A percentile compares a stretch with the other conserved stretches of the same genome.
These are phyloP conservation scores for Mesoclemmys tuberculata DNA, from an alignment of 2,113 vertebrate genomes.

Conservation along the genomic window DNA sequence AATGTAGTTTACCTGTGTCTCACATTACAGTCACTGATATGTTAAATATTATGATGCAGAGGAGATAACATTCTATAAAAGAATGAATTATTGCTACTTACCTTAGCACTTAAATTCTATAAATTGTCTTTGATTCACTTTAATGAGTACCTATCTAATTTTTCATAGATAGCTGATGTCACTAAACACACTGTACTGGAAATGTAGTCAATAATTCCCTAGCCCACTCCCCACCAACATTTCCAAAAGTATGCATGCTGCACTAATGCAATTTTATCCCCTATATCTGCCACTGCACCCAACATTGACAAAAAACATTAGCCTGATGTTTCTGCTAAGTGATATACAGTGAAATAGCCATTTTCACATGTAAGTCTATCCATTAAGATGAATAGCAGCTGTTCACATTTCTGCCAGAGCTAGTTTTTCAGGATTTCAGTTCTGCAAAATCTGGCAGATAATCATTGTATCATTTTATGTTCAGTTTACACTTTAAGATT, in stretches of 20 bases:
- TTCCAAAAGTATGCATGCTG: neutral
- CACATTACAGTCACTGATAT: neutral
- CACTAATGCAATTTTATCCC: neutral
- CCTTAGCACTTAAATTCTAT: neutral
- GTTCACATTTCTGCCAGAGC: neutral
- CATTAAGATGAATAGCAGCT: neutral
- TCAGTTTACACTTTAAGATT: neutral
- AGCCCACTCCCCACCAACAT: neutral
- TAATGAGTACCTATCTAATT: neutral
- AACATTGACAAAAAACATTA: neutral
- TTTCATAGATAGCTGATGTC: neutral
- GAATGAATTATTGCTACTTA: neutral
- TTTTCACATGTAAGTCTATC: neutral
- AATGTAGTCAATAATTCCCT: neutral
- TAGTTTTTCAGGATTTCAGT: neutral
- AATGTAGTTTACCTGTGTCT: neutral
- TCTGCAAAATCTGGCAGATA: neutral
- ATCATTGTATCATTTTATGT: constrained; percentile 3
- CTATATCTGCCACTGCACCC: neutral
- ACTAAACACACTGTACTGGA: neutral
- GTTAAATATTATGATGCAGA: neutral
- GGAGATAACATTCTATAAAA: neutral
- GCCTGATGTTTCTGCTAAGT: neutral
- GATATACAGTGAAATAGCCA: neutral
- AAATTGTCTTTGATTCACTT: neutral